Conservation (phyloP, 2,113 vertebrate species). For the Edolisoma coerulescens region DNA sequence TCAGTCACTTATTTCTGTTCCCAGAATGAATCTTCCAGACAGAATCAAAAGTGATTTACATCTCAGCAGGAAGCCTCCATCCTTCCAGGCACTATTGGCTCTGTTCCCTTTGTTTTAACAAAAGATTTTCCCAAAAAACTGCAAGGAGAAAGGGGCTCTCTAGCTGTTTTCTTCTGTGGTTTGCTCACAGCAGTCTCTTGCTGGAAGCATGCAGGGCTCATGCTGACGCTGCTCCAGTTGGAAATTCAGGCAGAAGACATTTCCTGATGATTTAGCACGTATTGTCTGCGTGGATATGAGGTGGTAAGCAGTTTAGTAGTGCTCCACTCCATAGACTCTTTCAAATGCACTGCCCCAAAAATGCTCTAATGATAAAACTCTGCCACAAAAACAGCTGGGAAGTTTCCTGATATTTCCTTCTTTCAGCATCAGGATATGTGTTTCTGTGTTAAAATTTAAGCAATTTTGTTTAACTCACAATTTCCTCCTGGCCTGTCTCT, state of each 20-base stretch:
- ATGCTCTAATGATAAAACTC: neutral
- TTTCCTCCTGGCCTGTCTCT: neutral
- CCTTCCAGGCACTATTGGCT: conserved; percentile 23
- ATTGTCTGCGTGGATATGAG: neutral
- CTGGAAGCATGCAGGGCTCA: neutral
- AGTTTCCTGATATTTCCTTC: neutral
- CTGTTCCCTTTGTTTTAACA: conserved; percentile 37
- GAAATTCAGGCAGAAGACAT: neutral
- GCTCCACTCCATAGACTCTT: neutral
- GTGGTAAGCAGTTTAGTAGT: neutral
- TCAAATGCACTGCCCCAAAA: neutral
- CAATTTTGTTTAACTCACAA: neutral
- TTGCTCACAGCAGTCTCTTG: neutral
- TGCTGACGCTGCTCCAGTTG: neutral
- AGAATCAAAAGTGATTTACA: conserved; percentile 32
- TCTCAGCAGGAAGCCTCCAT: neutral
- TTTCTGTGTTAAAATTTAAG: neutral
- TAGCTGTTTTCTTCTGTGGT: neutral
- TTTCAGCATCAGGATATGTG: neutral
- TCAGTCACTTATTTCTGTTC: neutral
- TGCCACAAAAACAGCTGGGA: neutral
- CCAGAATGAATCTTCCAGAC: neutral
- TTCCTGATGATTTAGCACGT: neutral
- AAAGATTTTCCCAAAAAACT: conserved; percentile 34
- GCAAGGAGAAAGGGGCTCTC: neutral